Evolutionary conservation across 2,888 invertebrate genomes (phyloP).

Genomic region (Petrolisthes manimaculis): DNA sequence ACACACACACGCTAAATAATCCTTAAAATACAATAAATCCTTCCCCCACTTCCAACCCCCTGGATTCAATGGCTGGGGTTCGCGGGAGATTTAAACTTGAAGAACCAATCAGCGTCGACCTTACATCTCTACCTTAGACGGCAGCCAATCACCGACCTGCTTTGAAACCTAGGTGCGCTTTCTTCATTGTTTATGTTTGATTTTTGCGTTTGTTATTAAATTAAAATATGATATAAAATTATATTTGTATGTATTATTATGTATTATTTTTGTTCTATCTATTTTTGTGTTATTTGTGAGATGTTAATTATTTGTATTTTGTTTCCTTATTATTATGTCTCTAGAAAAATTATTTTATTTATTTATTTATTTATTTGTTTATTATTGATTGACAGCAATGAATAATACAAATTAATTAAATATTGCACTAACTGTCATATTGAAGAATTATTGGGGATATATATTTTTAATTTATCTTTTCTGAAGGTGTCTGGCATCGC

Average conservation of each 20-base stretch:
- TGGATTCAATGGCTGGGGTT: not conserved
- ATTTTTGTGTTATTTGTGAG: too few relatives aligned
- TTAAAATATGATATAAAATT: too few relatives aligned
- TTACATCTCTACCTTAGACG: not conserved
- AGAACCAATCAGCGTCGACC: not conserved
- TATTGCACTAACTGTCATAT: too few relatives aligned
- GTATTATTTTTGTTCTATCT: too few relatives aligned
- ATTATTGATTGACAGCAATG: too few relatives aligned
- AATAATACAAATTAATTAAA: too few relatives aligned
- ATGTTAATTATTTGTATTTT: too few relatives aligned
- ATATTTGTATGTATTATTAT: too few relatives aligned
- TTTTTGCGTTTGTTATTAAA: too few relatives aligned
- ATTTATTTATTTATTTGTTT: too few relatives aligned
- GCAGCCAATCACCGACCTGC: constrained; percentile 12
- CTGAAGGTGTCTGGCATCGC: not conserved
- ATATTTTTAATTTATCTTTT: not conserved
- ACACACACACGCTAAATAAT: not conserved
- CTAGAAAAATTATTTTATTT: too few relatives aligned
- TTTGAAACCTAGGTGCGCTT: not conserved
- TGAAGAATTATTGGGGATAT: not conserved
- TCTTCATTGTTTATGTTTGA: not conserved
- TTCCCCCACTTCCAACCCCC: not conserved
- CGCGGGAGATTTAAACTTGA: constrained; percentile 45
- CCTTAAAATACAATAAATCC: not conserved
- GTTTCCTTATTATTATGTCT: too few relatives aligned